Conservation (phyloP, 2,113 vertebrate genomes). For the Ageneiosus marmoratus region DNA sequence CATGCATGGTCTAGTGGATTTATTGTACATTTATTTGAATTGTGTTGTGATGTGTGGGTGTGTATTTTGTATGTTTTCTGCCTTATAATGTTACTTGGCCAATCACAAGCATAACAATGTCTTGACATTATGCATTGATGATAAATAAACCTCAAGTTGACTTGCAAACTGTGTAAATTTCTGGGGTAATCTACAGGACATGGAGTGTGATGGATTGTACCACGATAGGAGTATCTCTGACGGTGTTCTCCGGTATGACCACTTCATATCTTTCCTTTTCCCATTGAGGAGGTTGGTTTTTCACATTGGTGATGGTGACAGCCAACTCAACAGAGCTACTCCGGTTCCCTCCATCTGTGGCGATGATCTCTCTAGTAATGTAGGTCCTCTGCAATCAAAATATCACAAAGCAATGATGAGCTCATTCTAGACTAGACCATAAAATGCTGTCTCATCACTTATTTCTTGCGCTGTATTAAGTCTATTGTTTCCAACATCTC, state of each 20-base stretch:
- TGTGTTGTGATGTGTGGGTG: not conserved
- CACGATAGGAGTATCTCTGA: conserved; percentile 75
- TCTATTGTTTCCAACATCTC: not conserved
- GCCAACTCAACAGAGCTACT: conserved; percentile 80
- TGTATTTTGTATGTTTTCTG: not conserved
- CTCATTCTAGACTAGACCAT: not conserved
- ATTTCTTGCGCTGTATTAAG: not conserved
- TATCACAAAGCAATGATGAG: not conserved
- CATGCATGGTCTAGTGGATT: not conserved
- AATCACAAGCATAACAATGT: not conserved
- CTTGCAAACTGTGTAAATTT: not conserved
- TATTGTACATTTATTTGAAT: not conserved
- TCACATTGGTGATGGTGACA: conserved; percentile 81
- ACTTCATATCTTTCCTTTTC: conserved; percentile 79
- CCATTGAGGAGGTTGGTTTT: conserved; percentile 87
- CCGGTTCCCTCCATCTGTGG: conserved; percentile 81
- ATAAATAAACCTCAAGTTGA: not conserved
- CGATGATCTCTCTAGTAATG: conserved; percentile 78
- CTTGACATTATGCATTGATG: not conserved
- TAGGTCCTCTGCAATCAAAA: conserved; percentile 69
- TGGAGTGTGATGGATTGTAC: conserved; percentile 53
- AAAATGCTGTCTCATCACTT: not conserved
- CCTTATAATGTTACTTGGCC: not conserved
- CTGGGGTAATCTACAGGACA: not conserved
- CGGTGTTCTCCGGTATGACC: conserved; percentile 80